Percentiles rank a stretch among this genome's conserved stretches.
phyloP scores from a whole-genome alignment of 2,797 vertebrate genomes.

The Myotis vivesi region DNA sequence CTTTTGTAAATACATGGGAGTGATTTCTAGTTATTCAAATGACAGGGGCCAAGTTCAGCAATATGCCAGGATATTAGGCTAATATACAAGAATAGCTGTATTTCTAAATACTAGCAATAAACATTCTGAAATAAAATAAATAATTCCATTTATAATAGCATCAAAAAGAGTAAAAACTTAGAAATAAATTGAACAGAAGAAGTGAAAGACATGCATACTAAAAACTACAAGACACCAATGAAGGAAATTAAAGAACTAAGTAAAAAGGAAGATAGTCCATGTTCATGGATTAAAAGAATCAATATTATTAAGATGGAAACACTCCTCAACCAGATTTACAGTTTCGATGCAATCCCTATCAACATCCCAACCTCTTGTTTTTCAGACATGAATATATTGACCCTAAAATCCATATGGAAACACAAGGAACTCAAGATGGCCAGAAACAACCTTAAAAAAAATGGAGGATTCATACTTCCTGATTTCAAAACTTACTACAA shows the following conservation, averaged over 20 bases:
- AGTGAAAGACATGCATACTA: neutral
- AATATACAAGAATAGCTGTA: neutral
- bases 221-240: neutral
- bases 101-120: neutral
- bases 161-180: neutral
- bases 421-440: neutral
- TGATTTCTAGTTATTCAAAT: neutral
- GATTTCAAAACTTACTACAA: neutral
- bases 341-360: neutral
- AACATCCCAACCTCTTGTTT: neutral
- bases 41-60: neutral
- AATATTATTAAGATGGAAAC: neutral
- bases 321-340: neutral
- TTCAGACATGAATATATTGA: neutral
- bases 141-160: neutral
- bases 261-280: neutral
- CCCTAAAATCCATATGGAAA: neutral
- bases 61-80: neutral
- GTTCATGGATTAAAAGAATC: neutral
- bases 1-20: neutral
- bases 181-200: neutral
- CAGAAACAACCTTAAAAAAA: neutral
- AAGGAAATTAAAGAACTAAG: slow-evolving; percentile 5
- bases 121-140: neutral
- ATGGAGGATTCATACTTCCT: neutral